Percentiles rank a stretch among this genome's conserved stretches.
Conservation (phyloP, 2,113 vertebrate species). For the Xiphophorus hellerii region DNA sequence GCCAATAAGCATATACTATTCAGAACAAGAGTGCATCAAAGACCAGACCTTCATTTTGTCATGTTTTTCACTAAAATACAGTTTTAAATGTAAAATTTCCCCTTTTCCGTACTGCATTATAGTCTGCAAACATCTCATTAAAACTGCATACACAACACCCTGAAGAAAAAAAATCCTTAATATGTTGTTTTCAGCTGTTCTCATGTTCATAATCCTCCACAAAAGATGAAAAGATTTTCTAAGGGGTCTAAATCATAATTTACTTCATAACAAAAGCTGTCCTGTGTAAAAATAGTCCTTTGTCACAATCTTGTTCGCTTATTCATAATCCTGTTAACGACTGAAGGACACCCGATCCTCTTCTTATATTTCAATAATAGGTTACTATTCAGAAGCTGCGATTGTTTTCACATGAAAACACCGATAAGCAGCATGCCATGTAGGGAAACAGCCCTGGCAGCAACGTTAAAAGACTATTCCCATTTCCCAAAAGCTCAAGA, state of each 20-base stretch:
- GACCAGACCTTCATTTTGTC: no score
- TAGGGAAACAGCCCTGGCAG: slow-evolving; percentile 37
- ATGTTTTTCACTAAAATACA: no score
- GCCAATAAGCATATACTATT: no score
- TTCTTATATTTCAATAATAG: slow-evolving; percentile 22
- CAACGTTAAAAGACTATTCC: slow-evolving; percentile 53
- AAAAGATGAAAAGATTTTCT: slow-evolving; percentile 39
- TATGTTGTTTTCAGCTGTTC: slow-evolving; percentile 33
- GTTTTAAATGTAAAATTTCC: slow-evolving; percentile 1
- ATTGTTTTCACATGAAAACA: slow-evolving; percentile 34
- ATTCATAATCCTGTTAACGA: neutral
- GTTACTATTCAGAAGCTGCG: neutral
- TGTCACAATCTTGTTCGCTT: slow-evolving; percentile 1
- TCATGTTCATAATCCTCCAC: slow-evolving; percentile 15
- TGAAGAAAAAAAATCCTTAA: slow-evolving; percentile 14
- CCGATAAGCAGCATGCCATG: neutral
- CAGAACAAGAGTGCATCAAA: no score
- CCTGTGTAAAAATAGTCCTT: neutral
- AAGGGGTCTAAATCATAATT: neutral
- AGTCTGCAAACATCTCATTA: slow-evolving; percentile 31
- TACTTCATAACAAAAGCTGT: slow-evolving; percentile 3
- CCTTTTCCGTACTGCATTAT: neutral
- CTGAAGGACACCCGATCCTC: neutral
- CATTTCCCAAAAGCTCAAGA: slow-evolving; percentile 58
- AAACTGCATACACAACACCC: slow-evolving; percentile 22